Evolutionary conservation across 2,888 invertebrate species (phyloP).

Genomic region (Ophioninae sp.): DNA sequence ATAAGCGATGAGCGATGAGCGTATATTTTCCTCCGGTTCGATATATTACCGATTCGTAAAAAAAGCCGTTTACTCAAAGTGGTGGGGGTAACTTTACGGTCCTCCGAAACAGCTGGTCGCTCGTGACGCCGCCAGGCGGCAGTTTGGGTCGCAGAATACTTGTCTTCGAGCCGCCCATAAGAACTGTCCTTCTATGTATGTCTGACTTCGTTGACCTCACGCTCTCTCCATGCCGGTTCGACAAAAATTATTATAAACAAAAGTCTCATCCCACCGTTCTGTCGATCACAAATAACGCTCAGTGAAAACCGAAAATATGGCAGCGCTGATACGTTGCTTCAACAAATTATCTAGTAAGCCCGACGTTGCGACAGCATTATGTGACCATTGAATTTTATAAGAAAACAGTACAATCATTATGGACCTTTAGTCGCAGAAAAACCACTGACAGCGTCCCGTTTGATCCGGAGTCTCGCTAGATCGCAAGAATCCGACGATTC

Average conservation of each 20-base stretch:
- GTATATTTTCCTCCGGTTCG: too few species aligned
- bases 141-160: too few species aligned
- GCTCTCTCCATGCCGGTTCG: not conserved
- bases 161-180: too few species aligned
- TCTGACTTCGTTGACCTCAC: too few species aligned
- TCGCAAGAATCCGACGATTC: not conserved
- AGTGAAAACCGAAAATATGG: conserved; percentile 15
- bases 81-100: too few species aligned
- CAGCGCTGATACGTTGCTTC: conserved; percentile 12
- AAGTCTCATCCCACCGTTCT: not conserved
- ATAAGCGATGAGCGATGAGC: too few species aligned
- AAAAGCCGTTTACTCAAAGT: too few species aligned
- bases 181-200: too few species aligned
- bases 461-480: conserved; percentile 33
- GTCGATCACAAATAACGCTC: not conserved
- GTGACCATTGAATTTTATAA: not conserved
- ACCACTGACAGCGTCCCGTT: conserved; percentile 22
- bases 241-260: not conserved
- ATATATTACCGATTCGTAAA: too few species aligned
- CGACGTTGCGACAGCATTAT: not conserved
- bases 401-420: not conserved
- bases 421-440: conserved; percentile 38
- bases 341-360: conserved; percentile 9
- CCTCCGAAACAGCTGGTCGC: too few species aligned
- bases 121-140: too few species aligned